Evolutionary conservation across 2,888 invertebrate genomes (phyloP).

Genomic region (Chrysina gloriosa): DNA sequence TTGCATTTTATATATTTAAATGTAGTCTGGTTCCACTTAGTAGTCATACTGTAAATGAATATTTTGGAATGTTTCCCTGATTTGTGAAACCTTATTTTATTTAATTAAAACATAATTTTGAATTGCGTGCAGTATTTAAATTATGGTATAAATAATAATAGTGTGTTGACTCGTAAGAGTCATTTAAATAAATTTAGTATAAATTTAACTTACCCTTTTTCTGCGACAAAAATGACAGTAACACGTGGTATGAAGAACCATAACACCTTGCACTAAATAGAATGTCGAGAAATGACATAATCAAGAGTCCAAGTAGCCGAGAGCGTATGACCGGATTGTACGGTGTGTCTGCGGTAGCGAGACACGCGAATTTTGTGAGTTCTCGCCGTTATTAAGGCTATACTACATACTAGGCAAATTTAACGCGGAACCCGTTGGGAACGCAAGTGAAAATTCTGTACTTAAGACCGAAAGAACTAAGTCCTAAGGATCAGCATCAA

Average conservation of each 20-base stretch:
- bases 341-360: background rate
- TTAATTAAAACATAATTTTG: no score
- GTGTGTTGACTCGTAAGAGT: no score
- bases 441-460: background rate
- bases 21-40: no score
- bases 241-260: slow-evolving; percentile 17
- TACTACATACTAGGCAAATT: background rate
- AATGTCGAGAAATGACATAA: slow-evolving; percentile 32
- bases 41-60: no score
- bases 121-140: no score
- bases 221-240: background rate
- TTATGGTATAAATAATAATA: no score
- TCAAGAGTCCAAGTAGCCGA: slow-evolving; percentile 12
- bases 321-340: slow-evolving; percentile 27
- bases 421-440: background rate
- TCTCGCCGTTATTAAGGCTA: slow-evolving; percentile 1
- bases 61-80: no score
- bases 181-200: background rate
- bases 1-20: no score
- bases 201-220: slow-evolving; percentile 14
- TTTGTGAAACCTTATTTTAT: no score
- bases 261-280: slow-evolving; percentile 33
- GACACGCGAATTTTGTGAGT: slow-evolving; percentile 13
- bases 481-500: slow-evolving; percentile 28
- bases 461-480: slow-evolving; percentile 4